phyloP scores from a whole-genome alignment of 2,113 vertebrate genomes.

The Vanacampus margaritifer region DNA sequence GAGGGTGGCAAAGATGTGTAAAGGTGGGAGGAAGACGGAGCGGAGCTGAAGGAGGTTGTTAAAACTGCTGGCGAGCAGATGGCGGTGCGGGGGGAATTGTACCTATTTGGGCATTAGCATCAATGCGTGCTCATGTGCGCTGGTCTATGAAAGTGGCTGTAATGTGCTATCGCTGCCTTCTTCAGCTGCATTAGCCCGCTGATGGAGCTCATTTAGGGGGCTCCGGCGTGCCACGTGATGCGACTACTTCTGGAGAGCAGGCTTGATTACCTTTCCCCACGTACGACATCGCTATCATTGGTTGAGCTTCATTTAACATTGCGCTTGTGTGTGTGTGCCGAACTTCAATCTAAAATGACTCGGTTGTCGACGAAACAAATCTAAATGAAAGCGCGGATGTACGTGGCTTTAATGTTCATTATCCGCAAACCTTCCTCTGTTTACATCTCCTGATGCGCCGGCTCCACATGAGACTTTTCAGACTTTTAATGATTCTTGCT shows the following conservation, averaged over 20 bases:
- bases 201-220: constrained; percentile 46
- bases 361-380: constrained; percentile 25
- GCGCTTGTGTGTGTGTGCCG: background rate
- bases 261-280: constrained; percentile 37
- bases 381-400: constrained; percentile 36
- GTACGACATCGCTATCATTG: constrained; percentile 29
- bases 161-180: constrained; percentile 34
- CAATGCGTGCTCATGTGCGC: constrained; percentile 20
- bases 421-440: constrained; percentile 22
- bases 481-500: background rate
- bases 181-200: constrained; percentile 50
- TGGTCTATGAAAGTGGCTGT: constrained; percentile 27
- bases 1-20: constrained; percentile 6
- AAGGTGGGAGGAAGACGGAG: constrained; percentile 20
- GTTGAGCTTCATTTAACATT: constrained; percentile 47
- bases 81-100: constrained; percentile 31
- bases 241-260: constrained; percentile 24
- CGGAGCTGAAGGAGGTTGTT: constrained; percentile 52
- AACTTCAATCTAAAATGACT: constrained; percentile 23
- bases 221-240: constrained; percentile 14
- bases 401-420: constrained; percentile 11
- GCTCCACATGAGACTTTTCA: constrained; percentile 2
- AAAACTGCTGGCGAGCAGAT: constrained; percentile 32
- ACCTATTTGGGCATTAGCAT: constrained; percentile 27
- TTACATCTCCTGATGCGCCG: constrained; percentile 10